Conservation (phyloP, 2,888 invertebrate species). For the Meteorus cinctellus region DNA sequence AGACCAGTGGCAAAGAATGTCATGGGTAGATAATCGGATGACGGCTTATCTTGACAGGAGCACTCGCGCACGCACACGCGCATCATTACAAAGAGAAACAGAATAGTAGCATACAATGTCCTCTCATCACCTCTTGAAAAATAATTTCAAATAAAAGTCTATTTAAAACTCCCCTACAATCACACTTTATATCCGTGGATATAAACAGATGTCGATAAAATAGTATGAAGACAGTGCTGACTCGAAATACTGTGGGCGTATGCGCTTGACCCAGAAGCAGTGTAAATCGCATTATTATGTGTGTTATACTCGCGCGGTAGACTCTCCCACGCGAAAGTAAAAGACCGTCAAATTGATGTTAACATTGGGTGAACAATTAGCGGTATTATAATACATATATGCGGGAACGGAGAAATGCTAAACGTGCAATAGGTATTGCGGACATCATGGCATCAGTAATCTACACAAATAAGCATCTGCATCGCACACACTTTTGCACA, state of each 20-base stretch:
- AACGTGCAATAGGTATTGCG: slow-evolving; percentile 42
- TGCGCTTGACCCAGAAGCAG: neutral
- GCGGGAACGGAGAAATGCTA: slow-evolving; percentile 48
- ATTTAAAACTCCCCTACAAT: too few species aligned
- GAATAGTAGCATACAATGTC: neutral
- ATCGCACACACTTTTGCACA: neutral
- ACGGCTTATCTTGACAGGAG: slow-evolving; percentile 23
- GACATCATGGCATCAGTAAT: slow-evolving; percentile 41
- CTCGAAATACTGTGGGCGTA: neutral
- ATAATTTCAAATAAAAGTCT: neutral
- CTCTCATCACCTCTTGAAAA: neutral
- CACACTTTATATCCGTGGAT: too few species aligned
- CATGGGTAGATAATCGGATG: slow-evolving; percentile 44
- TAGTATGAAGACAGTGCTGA: neutral
- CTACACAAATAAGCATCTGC: neutral
- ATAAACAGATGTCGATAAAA: neutral
- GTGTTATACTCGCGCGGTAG: neutral
- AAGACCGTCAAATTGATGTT: slow-evolving; percentile 27
- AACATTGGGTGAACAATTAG: slow-evolving; percentile 60
- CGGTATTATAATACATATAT: slow-evolving; percentile 34
- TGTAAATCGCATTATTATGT: neutral
- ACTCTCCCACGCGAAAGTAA: slow-evolving; percentile 4
- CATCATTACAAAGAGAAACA: slow-evolving; percentile 4
- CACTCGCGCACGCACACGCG: slow-evolving; percentile 52
- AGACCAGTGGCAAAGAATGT: slow-evolving; percentile 45